Evolutionary conservation across 2,888 invertebrate species (phyloP).

Genomic region (Lochmaea crataegi): DNA sequence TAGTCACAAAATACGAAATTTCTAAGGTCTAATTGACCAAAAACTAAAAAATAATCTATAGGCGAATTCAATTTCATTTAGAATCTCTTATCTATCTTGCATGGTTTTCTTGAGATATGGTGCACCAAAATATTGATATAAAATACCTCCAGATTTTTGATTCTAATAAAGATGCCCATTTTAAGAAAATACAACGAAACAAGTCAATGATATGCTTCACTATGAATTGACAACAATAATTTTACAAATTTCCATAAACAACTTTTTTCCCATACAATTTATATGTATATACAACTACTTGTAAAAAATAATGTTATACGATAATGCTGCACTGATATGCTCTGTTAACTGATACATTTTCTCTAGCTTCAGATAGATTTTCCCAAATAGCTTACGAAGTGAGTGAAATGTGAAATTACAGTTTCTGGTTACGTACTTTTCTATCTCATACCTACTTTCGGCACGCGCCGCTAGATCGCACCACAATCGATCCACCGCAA

Average conservation of each 20-base stretch:
- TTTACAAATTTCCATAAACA: constrained; percentile 49
- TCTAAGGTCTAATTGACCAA: too few relatives aligned
- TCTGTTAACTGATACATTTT: background rate
- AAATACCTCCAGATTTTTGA: constrained; percentile 3
- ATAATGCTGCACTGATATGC: background rate
- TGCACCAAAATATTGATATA: too few relatives aligned
- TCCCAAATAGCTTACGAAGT: background rate
- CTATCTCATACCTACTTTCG: too few relatives aligned
- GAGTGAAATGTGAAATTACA: too few relatives aligned
- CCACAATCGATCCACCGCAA: too few relatives aligned
- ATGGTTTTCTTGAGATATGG: too few relatives aligned
- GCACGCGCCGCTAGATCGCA: too few relatives aligned
- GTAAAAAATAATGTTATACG: constrained; percentile 20
- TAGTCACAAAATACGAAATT: too few relatives aligned
- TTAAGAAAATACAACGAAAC: constrained; percentile 8
- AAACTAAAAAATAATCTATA: too few relatives aligned
- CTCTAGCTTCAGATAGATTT: background rate
- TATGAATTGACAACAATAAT: constrained; percentile 37
- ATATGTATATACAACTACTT: constrained; percentile 41
- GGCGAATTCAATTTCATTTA: too few relatives aligned
- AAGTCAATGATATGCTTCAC: constrained; percentile 18
- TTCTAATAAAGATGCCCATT: background rate
- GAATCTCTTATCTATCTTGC: too few relatives aligned
- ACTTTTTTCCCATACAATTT: constrained; percentile 48
- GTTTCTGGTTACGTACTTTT: too few relatives aligned